Evolutionary conservation across 2,888 invertebrate species (phyloP).

Genomic region (Pristionchus entomophagus): DNA sequence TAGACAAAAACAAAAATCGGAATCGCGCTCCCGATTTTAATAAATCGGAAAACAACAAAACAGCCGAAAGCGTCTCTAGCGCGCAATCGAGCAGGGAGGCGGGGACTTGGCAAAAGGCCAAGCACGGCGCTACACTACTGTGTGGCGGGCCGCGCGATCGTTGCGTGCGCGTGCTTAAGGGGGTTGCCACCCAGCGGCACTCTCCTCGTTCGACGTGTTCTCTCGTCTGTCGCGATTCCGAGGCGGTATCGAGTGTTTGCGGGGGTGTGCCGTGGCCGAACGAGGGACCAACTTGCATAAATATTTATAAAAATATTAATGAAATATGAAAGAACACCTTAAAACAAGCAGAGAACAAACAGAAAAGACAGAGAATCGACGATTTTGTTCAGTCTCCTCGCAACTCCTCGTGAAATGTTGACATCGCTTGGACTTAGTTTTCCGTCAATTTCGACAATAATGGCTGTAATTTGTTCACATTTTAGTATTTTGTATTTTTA

Average conservation of each 20-base stretch:
- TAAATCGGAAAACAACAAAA: neutral
- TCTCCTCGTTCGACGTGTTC: neutral
- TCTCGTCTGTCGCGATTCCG: slow-evolving; percentile 31
- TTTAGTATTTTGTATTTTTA: no score
- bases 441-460: neutral
- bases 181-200: neutral
- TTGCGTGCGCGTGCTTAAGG: slow-evolving; percentile 3
- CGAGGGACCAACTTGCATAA: slow-evolving; percentile 41
- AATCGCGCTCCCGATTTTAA: neutral
- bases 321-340: neutral
- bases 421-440: neutral
- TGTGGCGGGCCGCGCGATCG: neutral
- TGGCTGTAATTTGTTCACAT: no score
- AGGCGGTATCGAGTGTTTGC: slow-evolving; percentile 41
- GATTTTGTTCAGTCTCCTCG: neutral
- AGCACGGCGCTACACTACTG: neutral
- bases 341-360: neutral
- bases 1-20: neutral
- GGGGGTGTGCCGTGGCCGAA: slow-evolving; percentile 25
- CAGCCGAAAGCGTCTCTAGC: neutral
- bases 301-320: neutral
- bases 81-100: neutral
- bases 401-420: neutral
- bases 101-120: slow-evolving; percentile 26
- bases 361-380: neutral